phyloP scores from a whole-genome alignment of 2,113 vertebrate genomes.

The Triplophysa siluroides region DNA sequence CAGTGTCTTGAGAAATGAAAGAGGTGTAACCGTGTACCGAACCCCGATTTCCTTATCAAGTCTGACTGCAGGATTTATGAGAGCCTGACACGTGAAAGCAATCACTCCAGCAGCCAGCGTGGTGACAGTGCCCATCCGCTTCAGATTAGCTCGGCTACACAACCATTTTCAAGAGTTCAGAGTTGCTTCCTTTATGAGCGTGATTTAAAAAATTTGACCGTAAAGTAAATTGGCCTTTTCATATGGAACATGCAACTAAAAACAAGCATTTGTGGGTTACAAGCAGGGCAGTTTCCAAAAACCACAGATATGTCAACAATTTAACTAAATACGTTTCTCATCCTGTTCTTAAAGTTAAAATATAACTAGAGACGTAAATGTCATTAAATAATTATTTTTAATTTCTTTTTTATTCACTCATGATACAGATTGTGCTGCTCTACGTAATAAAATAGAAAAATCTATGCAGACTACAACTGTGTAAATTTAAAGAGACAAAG shows the following conservation, averaged over 20 bases:
- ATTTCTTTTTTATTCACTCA: background rate
- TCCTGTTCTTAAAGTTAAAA: background rate
- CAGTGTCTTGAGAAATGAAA: background rate
- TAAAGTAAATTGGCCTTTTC: slow-evolving; percentile 41
- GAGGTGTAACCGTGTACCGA: slow-evolving; percentile 2
- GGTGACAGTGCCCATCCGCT: slow-evolving; percentile 46
- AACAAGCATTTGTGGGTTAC: slow-evolving; percentile 4
- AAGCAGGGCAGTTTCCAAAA: background rate
- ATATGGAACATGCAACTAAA: slow-evolving; percentile 32
- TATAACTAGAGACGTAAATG: background rate
- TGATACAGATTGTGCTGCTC: background rate
- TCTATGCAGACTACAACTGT: background rate
- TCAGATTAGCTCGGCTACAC: slow-evolving; percentile 38
- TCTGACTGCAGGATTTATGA: slow-evolving; percentile 38
- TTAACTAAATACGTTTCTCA: background rate
- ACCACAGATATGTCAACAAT: slow-evolving; percentile 30
- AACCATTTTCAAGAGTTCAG: slow-evolving; percentile 30
- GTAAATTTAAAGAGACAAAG: too few relatives aligned
- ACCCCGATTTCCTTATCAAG: slow-evolving; percentile 2
- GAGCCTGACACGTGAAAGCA: slow-evolving; percentile 32
- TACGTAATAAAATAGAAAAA: background rate
- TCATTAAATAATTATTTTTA: background rate
- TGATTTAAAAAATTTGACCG: slow-evolving; percentile 24
- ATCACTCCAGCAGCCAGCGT: slow-evolving; percentile 40
- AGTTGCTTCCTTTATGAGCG: slow-evolving; percentile 26